These are phyloP conservation scores for Poecilus cupreus DNA, from an alignment of 2,888 invertebrate genomes.

Conservation along the genomic window DNA sequence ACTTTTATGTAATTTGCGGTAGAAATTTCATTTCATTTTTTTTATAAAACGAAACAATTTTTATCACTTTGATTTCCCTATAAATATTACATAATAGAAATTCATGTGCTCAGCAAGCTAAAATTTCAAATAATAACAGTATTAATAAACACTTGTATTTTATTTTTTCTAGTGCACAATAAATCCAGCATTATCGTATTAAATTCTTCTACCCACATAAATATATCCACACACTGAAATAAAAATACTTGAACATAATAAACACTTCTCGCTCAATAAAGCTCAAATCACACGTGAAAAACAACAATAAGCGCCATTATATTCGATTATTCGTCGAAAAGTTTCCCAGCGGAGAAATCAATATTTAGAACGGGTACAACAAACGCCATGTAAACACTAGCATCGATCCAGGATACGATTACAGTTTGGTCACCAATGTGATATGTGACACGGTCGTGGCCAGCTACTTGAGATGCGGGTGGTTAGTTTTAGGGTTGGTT, in stretches of 20 bases:
- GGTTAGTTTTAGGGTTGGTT: background rate
- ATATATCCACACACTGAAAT: background rate
- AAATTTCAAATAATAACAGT: no score
- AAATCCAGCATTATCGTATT: background rate
- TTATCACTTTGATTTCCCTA: no score
- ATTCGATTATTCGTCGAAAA: slow-evolving; percentile 24
- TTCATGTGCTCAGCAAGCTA: no score
- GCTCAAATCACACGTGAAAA: slow-evolving; percentile 20
- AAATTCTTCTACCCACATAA: background rate
- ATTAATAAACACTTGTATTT: no score
- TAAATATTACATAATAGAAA: no score
- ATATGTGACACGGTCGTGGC: background rate
- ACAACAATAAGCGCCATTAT: slow-evolving; percentile 16
- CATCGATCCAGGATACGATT: slow-evolving; percentile 26
- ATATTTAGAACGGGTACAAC: slow-evolving; percentile 15
- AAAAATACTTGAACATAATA: background rate
- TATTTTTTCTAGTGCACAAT: background rate
- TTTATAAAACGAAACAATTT: no score
- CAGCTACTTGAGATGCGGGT: background rate
- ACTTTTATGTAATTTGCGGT: no score
- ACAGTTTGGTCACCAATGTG: slow-evolving; percentile 2
- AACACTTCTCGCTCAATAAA: slow-evolving; percentile 20
- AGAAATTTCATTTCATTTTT: no score
- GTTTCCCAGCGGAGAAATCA: slow-evolving; percentile 10
- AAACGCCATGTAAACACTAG: background rate